Evolutionary conservation across 2,113 vertebrate species (phyloP).

Genomic region (Trinectes maculatus): DNA sequence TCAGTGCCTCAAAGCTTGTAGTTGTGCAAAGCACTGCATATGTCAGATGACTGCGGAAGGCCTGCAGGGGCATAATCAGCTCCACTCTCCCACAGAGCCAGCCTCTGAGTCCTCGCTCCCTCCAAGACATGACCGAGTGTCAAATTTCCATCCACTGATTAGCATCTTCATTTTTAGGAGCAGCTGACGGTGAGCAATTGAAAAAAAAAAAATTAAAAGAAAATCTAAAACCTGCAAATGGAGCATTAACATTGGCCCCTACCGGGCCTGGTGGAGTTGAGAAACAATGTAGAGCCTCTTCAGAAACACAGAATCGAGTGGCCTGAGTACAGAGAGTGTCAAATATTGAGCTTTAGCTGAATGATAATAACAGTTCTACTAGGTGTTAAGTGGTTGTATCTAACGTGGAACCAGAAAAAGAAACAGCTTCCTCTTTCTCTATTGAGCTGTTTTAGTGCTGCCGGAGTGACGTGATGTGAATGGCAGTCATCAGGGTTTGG

Average conservation of each 20-base stretch:
- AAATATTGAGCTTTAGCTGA: slow-evolving; percentile 11
- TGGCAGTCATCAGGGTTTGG: slow-evolving; percentile 3
- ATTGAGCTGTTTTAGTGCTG: slow-evolving; percentile 10
- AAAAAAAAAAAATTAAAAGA: no score
- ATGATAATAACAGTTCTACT: neutral
- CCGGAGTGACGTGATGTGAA: no score
- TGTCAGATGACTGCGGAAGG: slow-evolving; percentile 65
- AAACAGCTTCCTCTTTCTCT: slow-evolving; percentile 1
- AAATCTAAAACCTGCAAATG: slow-evolving; percentile 14
- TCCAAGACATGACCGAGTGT: slow-evolving; percentile 44
- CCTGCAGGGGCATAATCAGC: slow-evolving; percentile 56
- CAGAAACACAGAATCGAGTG: neutral
- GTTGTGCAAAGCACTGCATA: slow-evolving; percentile 63
- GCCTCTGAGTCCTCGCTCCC: slow-evolving; percentile 46
- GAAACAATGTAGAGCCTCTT: slow-evolving; percentile 4
- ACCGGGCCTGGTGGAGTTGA: neutral
- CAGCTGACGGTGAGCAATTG: neutral
- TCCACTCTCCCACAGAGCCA: slow-evolving; percentile 52
- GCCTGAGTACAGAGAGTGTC: neutral
- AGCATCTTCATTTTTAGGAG: slow-evolving; percentile 54
- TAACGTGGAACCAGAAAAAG: slow-evolving; percentile 19
- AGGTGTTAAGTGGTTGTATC: neutral
- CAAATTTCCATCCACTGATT: slow-evolving; percentile 48
- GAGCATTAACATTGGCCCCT: neutral
- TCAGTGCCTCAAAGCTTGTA: slow-evolving; percentile 65